Base-by-base conservation (phyloP, 2,113 vertebrate genomes). In the Chauna torquata region DNA sequence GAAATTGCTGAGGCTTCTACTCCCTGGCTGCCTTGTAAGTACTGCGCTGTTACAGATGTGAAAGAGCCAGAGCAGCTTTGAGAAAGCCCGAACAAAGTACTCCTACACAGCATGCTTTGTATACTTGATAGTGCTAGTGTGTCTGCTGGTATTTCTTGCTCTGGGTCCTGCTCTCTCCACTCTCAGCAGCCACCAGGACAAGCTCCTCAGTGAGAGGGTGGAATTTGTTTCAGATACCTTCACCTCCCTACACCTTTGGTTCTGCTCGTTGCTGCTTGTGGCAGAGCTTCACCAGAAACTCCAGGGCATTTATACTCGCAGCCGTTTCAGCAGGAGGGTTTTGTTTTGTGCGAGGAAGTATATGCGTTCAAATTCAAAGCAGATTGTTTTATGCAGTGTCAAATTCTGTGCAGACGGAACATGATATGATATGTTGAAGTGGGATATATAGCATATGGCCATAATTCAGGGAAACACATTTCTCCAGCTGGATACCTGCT, bases 381-480 rank as follows among this genome's bases (percentile, higher is more conserved):
- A 96, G 92, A 94, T 94, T 96, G 69, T 83, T 97, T 96, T 91
- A 91, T 86, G 44, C 88, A 96, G 90, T 92, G 69, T 94, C 90
- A 90, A 84, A 95, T 95, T 97, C 92, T 95, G 69, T 85, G 79
- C 93, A 96, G 90, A 94, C 90, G 95, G 92, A 96, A 93, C 89
- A 91, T 54, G 86, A 94, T 96, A 94, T 85, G 97, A 97, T 92
- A 93, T 61, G 91, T 85, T 94, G 94, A 95, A 97, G 87, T 62
- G 55, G 89, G 89, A 95, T 94, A 78, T 47, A 28, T 49, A 58
- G 85, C 96, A 95, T 94, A 93, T 91, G 96, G 87, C 75, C 93
- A 96, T 96, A 95, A 97, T 96, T 97, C 95, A 96, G 86, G 59
- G 69, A 97, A 97, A 97, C 94, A 95, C 93, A 58, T 96, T 97